Percentiles rank a stretch among this genome's conserved stretches.
These are phyloP conservation scores for Borostomias antarcticus DNA, from an alignment of 2,797 vertebrate genomes.

Conservation along the genomic window DNA sequence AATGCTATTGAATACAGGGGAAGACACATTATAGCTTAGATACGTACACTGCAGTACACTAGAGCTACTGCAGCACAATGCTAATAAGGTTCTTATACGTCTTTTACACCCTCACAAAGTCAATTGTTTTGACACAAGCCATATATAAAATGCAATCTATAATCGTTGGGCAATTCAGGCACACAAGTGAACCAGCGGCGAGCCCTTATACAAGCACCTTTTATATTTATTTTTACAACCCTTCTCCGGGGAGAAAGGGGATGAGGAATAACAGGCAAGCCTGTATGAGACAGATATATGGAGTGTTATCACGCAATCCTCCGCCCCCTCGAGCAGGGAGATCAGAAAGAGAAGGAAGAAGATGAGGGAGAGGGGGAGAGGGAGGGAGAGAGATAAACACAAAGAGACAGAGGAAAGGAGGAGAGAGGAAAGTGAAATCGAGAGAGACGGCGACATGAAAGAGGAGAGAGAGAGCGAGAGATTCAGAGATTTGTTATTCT, in stretches of 20 bases:
- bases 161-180: background rate
- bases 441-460: no score
- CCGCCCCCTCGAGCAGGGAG: constrained; percentile 27
- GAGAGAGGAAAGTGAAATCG: background rate
- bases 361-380: background rate
- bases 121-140: no score
- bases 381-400: constrained; percentile 17
- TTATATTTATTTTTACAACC: background rate
- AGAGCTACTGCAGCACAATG: no score
- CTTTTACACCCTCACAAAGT: no score
- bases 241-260: background rate
- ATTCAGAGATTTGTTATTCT: background rate
- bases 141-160: no score
- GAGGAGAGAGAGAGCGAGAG: background rate
- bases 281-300: constrained; percentile 35
- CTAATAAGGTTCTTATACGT: no score
- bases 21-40: no score
- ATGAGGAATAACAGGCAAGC: constrained; percentile 30
- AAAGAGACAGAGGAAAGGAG: constrained; percentile 6
- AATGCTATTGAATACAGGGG: no score
- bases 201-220: background rate
- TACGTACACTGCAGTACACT: no score
- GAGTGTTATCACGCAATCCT: constrained; percentile 25
- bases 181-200: background rate
- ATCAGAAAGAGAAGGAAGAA: constrained; percentile 30